Evolutionary conservation across 2,888 invertebrate species (phyloP).

Genomic region (Cotesia congregata): DNA sequence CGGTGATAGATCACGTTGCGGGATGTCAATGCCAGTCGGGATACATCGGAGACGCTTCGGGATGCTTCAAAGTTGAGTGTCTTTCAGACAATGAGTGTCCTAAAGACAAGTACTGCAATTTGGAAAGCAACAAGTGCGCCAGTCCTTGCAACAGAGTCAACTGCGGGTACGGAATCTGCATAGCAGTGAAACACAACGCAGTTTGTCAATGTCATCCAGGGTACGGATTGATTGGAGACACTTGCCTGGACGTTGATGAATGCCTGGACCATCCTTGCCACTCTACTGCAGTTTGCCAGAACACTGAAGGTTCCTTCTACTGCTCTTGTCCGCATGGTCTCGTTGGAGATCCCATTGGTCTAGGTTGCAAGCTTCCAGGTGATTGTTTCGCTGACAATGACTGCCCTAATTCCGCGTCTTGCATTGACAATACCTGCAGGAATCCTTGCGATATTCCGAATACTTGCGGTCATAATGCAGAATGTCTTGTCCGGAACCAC

Average conservation of each 20-base stretch:
- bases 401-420: conserved; percentile 84
- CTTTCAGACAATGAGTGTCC: conserved; percentile 83
- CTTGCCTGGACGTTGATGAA: conserved; percentile 87
- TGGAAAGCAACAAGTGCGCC: conserved; percentile 82
- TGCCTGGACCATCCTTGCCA: conserved; percentile 86
- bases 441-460: conserved; percentile 80
- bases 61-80: conserved; percentile 93
- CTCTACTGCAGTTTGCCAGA: conserved; percentile 82
- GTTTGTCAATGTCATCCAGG: conserved; percentile 84
- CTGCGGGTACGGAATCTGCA: conserved; percentile 87
- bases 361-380: conserved; percentile 85
- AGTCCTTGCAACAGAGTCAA: conserved; percentile 85
- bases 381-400: conserved; percentile 86
- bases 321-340: conserved; percentile 86
- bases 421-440: conserved; percentile 81
- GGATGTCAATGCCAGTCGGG: conserved; percentile 85
- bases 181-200: conserved; percentile 79
- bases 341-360: conserved; percentile 81
- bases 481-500: conserved; percentile 81
- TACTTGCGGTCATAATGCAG: conserved; percentile 83
- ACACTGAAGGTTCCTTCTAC: conserved; percentile 82
- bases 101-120: conserved; percentile 82
- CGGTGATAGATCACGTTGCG: conserved; percentile 80
- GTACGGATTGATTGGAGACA: conserved; percentile 77
- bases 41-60: conserved; percentile 87